Conservation (phyloP, 1,140 invertebrate species). For the Pseudomyrmex concolor region DNA sequence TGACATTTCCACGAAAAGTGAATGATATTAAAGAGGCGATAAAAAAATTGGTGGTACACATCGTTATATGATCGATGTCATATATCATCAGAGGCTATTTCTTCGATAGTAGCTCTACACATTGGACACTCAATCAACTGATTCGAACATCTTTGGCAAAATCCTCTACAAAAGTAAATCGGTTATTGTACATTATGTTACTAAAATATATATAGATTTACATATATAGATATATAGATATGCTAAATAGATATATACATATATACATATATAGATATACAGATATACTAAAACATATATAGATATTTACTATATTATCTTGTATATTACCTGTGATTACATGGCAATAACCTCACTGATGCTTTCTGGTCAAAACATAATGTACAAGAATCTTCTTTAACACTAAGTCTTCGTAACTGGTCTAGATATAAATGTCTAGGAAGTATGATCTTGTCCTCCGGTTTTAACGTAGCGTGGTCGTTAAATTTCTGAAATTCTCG, state of each 20-base stretch:
- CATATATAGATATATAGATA: too few relatives aligned
- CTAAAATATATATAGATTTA: neutral
- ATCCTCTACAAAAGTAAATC: constrained; percentile 88
- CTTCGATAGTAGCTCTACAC: constrained; percentile 88
- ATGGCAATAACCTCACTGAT: constrained; percentile 91
- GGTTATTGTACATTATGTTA: constrained; percentile 29
- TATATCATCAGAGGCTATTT: constrained; percentile 81
- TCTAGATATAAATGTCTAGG: constrained; percentile 91
- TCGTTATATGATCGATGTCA: constrained; percentile 78
- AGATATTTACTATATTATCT: neutral
- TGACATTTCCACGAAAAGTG: constrained; percentile 63
- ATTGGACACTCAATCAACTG: constrained; percentile 94
- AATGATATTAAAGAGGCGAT: constrained; percentile 63
- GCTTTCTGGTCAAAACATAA: constrained; percentile 94
- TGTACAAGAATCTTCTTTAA: constrained; percentile 94
- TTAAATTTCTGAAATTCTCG: constrained; percentile 91
- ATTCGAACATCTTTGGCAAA: constrained; percentile 92
- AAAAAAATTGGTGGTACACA: constrained; percentile 66
- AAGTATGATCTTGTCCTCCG: constrained; percentile 89
- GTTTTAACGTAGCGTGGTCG: constrained; percentile 89
- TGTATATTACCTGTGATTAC: constrained; percentile 90
- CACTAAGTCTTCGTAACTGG: constrained; percentile 89
- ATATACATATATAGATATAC: too few relatives aligned
- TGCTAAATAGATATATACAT: too few relatives aligned
- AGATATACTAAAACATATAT: neutral